Evolutionary conservation across 2,888 invertebrate genomes (phyloP).

Genomic region (Troides aeacus): DNA sequence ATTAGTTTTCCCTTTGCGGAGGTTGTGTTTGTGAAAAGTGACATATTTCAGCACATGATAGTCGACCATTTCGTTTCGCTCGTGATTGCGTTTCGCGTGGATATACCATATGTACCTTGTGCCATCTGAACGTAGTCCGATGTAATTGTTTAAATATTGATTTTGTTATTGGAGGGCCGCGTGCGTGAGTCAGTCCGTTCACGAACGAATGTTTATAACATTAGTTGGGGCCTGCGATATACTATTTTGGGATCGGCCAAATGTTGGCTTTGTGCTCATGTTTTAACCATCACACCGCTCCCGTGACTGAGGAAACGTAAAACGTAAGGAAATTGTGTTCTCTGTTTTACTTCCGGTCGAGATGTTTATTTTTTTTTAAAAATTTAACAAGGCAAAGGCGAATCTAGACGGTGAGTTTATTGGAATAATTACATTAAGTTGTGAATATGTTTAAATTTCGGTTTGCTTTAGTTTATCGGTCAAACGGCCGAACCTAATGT

Average conservation of each 20-base stretch:
- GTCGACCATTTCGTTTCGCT: conserved; percentile 58
- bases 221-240: conserved; percentile 71
- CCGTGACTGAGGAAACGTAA: conserved; percentile 41
- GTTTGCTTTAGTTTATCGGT: conserved; percentile 50
- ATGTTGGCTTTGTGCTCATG: conserved; percentile 66
- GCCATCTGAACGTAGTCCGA: conserved; percentile 41
- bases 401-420: conserved; percentile 23
- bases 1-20: conserved; percentile 58
- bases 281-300: conserved; percentile 54
- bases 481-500: conserved; percentile 52
- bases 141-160: conserved; percentile 68
- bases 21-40: conserved; percentile 64
- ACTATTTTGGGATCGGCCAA: conserved; percentile 77
- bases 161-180: conserved; percentile 55
- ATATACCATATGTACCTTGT: conserved; percentile 32
- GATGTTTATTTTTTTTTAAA: conserved; percentile 32
- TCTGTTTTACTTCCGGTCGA: conserved; percentile 31
- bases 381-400: conserved; percentile 27
- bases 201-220: conserved; percentile 71
- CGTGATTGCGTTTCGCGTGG: conserved; percentile 33
- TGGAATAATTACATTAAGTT: conserved; percentile 18
- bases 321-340: conserved; percentile 30
- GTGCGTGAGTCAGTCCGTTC: conserved; percentile 56
- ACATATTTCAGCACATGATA: conserved; percentile 67
- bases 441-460: neutral